These are phyloP conservation scores for Crambe crambe DNA, from an alignment of 37 sponge, comb jelly and placozoan species.

Conservation along the genomic window DNA sequence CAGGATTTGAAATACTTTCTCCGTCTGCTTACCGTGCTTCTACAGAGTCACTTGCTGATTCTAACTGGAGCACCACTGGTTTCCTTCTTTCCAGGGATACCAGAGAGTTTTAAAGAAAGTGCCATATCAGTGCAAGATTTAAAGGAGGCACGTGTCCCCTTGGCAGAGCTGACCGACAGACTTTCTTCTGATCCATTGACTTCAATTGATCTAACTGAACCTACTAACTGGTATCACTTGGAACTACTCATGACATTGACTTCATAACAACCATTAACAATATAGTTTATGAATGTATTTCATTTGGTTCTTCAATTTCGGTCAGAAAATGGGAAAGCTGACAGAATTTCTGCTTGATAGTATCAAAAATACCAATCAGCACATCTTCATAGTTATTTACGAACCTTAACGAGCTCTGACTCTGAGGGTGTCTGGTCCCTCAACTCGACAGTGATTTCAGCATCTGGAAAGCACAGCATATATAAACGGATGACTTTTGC, in stretches of 20 bases:
- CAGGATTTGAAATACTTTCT: constrained; percentile 27
- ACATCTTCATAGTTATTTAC: no score
- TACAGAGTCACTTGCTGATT: constrained; percentile 4
- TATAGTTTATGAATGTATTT: no score
- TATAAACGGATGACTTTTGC: constrained; percentile 46
- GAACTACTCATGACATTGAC: constrained; percentile 12
- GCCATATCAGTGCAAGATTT: neutral
- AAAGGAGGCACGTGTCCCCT: neutral
- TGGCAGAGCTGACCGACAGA: neutral
- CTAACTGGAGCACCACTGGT: neutral
- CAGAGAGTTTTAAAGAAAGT: neutral
- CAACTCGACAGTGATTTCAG: constrained; percentile 1
- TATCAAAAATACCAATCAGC: neutral
- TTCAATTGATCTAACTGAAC: constrained; percentile 8
- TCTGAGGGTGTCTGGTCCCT: neutral
- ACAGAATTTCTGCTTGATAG: neutral
- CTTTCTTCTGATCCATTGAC: neutral
- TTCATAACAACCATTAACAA: neutral
- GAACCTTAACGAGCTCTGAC: constrained; percentile 1
- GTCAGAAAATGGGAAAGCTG: neutral
- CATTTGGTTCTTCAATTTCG: neutral
- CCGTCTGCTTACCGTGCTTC: neutral
- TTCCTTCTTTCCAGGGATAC: neutral
- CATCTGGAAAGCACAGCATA: constrained; percentile 53
- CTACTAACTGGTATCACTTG: constrained; percentile 20